Percentiles rank a stretch among this genome's conserved stretches.
These are phyloP conservation scores for Miltochrista miniata DNA, from an alignment of 2,888 invertebrate species.

Conservation along the genomic window DNA sequence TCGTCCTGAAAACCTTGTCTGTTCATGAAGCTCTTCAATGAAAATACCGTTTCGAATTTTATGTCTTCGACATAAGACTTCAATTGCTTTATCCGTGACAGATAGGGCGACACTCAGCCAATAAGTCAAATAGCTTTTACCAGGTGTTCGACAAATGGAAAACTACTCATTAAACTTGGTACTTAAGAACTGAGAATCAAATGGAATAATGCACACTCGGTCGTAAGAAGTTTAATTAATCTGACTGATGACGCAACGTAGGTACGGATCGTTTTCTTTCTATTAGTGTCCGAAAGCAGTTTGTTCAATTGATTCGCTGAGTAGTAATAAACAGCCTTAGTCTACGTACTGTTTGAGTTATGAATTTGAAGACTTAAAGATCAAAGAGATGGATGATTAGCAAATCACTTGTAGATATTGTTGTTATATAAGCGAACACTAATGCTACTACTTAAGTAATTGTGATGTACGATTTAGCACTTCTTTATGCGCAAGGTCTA, in stretches of 20 bases:
- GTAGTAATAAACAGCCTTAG: slow-evolving; percentile 64
- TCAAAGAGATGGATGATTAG: slow-evolving; percentile 65
- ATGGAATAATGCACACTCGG: slow-evolving; percentile 63
- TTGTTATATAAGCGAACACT: slow-evolving; percentile 67
- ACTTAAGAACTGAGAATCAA: slow-evolving; percentile 64
- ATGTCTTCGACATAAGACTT: slow-evolving; percentile 48
- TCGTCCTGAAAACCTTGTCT: slow-evolving; percentile 62
- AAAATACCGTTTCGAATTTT: slow-evolving; percentile 52
- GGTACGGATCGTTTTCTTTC: slow-evolving; percentile 67
- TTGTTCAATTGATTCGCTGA: slow-evolving; percentile 73
- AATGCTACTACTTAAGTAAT: slow-evolving; percentile 64
- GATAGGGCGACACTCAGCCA: slow-evolving; percentile 53
- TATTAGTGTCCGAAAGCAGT: slow-evolving; percentile 69
- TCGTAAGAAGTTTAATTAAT: slow-evolving; percentile 78
- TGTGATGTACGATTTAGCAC: slow-evolving; percentile 73
- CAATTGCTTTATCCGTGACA: slow-evolving; percentile 41
- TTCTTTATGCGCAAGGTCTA: slow-evolving; percentile 59
- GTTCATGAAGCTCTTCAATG: slow-evolving; percentile 56
- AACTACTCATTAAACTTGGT: slow-evolving; percentile 76
- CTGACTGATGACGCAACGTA: slow-evolving; percentile 66
- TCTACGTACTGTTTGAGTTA: slow-evolving; percentile 66
- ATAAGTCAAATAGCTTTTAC: slow-evolving; percentile 74
- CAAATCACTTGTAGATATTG: slow-evolving; percentile 69
- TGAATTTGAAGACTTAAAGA: slow-evolving; percentile 72
- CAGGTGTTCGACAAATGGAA: slow-evolving; percentile 76